Evolutionary conservation across 2,888 invertebrate species (phyloP).

Genomic region (Stenodera caucasica): DNA sequence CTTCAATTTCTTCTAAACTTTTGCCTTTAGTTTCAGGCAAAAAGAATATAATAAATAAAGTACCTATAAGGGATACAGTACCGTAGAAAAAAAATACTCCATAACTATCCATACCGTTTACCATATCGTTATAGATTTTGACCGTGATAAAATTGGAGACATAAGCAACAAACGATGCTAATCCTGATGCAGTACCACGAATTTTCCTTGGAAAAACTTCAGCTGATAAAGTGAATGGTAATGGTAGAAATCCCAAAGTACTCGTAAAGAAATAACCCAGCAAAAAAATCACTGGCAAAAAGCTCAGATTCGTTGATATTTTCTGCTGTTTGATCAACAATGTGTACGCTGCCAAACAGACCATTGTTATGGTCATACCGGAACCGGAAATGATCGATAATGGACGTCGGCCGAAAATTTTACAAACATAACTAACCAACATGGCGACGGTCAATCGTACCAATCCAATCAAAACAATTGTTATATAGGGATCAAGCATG

Average conservation of each 20-base stretch:
- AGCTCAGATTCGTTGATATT: slow-evolving; percentile 38
- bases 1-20: slow-evolving; percentile 58
- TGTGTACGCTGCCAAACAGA: slow-evolving; percentile 56
- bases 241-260: slow-evolving; percentile 60
- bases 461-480: slow-evolving; percentile 58
- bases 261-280: slow-evolving; percentile 58
- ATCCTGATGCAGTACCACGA: slow-evolving; percentile 58
- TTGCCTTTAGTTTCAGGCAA: slow-evolving; percentile 62
- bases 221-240: slow-evolving; percentile 63
- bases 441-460: slow-evolving; percentile 57
- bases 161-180: slow-evolving; percentile 57
- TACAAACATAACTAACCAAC: slow-evolving; percentile 56
- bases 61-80: slow-evolving; percentile 55
- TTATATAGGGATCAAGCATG: slow-evolving; percentile 55
- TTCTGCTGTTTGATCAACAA: slow-evolving; percentile 44
- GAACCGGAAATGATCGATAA: slow-evolving; percentile 63
- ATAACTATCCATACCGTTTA: slow-evolving; percentile 50
- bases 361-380: slow-evolving; percentile 61
- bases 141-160: slow-evolving; percentile 60
- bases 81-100: slow-evolving; percentile 60
- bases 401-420: slow-evolving; percentile 61
- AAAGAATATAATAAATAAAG: slow-evolving; percentile 55
- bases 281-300: slow-evolving; percentile 56
- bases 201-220: slow-evolving; percentile 61
- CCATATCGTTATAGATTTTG: slow-evolving; percentile 58